Percentiles rank a stretch among this genome's conserved stretches.
These are phyloP conservation scores for Caradrina kadenii DNA, from an alignment of 2,888 invertebrate genomes.

Conservation along the genomic window DNA sequence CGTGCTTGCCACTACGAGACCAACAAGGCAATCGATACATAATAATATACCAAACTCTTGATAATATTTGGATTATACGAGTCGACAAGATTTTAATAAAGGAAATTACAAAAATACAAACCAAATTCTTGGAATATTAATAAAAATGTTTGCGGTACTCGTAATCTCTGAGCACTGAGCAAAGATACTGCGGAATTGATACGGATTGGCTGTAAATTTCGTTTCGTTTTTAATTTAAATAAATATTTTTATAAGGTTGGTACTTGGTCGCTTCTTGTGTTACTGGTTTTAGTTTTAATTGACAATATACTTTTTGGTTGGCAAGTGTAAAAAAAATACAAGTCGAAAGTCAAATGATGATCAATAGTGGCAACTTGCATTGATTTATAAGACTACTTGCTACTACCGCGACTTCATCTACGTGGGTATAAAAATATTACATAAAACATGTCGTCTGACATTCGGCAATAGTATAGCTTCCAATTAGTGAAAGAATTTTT, in stretches of 20 bases:
- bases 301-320: not conserved
- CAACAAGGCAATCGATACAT: no score
- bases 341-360: not conserved
- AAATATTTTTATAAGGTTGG: slow-evolving; percentile 1
- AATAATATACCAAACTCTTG: not conserved
- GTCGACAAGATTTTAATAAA: slow-evolving; percentile 13
- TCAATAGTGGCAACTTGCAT: not conserved
- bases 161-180: slow-evolving; percentile 37
- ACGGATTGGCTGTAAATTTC: slow-evolving; percentile 28
- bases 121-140: slow-evolving; percentile 56
- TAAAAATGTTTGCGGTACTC: slow-evolving; percentile 51
- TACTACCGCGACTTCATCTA: no score
- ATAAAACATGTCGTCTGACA: no score
- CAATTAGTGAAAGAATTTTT: no score
- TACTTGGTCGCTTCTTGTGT: slow-evolving; percentile 35
- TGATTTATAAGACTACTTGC: not conserved
- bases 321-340: not conserved
- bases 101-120: slow-evolving; percentile 17
- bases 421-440: no score
- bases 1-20: no score
- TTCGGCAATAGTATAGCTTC: no score
- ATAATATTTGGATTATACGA: not conserved
- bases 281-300: slow-evolving; percentile 27
- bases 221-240: slow-evolving; percentile 30
- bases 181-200: slow-evolving; percentile 43